Base-by-base conservation (phyloP, 2,113 vertebrate genomes). In the Gopherus evgoodei region DNA sequence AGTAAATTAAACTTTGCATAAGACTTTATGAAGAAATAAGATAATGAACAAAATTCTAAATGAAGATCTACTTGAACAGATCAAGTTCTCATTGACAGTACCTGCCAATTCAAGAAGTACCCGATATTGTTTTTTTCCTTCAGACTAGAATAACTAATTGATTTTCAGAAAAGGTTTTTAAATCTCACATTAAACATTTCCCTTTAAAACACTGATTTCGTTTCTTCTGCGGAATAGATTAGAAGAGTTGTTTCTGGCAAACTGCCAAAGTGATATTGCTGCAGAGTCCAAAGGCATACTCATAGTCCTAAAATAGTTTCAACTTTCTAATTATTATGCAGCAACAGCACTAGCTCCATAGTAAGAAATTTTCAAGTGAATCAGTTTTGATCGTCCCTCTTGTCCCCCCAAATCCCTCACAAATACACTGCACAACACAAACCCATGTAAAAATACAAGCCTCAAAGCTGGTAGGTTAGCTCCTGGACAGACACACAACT, bases 251-350 rank as follows among this genome's bases (percentile, higher is more conserved):
- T 75, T 96, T 91, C 79, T 96, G 96, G 97, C 91, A 95, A 72
- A 25, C 59, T 92, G 75, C 87, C 96, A 91, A 93, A 96, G 53
- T 38, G 69, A 92, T 82, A 93, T 0, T 90, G 86, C 90, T 89
- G 89, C 94, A 94, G 90, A 96, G 94, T 90, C 88, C 3, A 91
- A 96, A 96, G 93, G 6, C 59, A 53, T 47, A 56, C 69, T 84
- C 54, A 75, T 0, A 52, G 75, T 65, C 90, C 72, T 93, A 96
- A 97, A 97, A 96, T 93, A 97, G 90, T 93, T 88, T 24, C 93
- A 95, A 79, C 38, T 95, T 96, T 96, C 94, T 96, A 82, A 96
- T 95, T 95, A 94, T 94, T 95, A 59, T 1, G 0, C 88, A 95
- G 53, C 91, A 95, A 91, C 94, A 96, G 92, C 7, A 81, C 91